Percentiles rank a stretch among this genome's conserved stretches.
Evolutionary conservation across 2,797 vertebrate genomes (phyloP).

Genomic region (Peromyscus eremicus): DNA sequence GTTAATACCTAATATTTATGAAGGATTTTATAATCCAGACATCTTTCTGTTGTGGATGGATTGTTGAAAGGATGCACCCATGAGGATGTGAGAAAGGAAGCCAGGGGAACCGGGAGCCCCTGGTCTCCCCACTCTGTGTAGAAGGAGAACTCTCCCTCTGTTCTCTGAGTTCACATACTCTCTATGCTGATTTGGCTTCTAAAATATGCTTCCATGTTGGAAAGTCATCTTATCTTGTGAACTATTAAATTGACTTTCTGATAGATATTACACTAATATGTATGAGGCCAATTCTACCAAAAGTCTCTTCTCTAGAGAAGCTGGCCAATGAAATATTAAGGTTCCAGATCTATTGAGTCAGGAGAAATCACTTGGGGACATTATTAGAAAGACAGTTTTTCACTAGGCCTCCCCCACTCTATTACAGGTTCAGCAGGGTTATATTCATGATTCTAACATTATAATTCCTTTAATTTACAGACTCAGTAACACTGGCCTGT

Average conservation of each 20-base stretch:
- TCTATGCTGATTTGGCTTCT: background rate
- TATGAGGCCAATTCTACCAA: background rate
- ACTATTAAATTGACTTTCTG: background rate
- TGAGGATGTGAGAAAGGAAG: background rate
- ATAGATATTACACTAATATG: background rate
- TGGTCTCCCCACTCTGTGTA: background rate
- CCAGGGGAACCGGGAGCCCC: too few species aligned
- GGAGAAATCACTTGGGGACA: background rate
- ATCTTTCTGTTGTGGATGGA: background rate
- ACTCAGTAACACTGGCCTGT: background rate
- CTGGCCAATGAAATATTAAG: background rate
- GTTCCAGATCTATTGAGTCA: background rate
- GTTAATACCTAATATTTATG: background rate
- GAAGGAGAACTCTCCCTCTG: background rate
- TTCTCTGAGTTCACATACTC: background rate
- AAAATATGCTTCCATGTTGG: background rate
- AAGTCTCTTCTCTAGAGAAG: background rate
- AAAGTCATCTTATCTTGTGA: slow-evolving; percentile 28
- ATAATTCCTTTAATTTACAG: background rate
- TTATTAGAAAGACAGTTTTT: background rate
- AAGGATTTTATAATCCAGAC: background rate
- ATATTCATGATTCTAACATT: background rate
- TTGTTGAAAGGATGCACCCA: background rate
- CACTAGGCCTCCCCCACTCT: background rate
- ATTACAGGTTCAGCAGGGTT: background rate